Base-by-base conservation (phyloP, 2,888 invertebrate species). In the Agriopis leucophaearia region DNA sequence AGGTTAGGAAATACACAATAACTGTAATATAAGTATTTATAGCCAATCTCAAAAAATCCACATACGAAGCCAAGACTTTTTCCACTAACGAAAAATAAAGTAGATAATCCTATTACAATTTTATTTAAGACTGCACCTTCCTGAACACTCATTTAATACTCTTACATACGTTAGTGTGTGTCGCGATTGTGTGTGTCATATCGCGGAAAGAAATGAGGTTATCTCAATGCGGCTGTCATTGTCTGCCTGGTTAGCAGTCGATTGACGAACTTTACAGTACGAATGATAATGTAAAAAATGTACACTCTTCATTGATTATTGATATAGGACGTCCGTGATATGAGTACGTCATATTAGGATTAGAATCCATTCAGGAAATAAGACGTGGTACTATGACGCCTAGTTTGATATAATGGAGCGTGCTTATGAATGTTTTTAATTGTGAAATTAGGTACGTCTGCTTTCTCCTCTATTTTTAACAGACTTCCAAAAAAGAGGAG, bases 191-290 rank as follows among this genome's bases (percentile, higher is more conserved):
- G 80, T 82, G 87, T 74, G 85, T 80, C 85, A 82, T 88, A 90
- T 90, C 88, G 81, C 82, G 83, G 87, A 94, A 94, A 94, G 92
- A 93, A 94, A 93, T 93, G 93, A 92, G 93, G 93, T 93, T 94
- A 94, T 94, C 93, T 92, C 85, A 84, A 88, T 87, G 88, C 88
- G 84, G 75, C 81, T 89, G 90, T 92, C 92, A 91, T 89, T 92
- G 91, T 90, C 85, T 90, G 86, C 78, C 77, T 83, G 40, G 86
- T 82, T 80, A 81, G 83, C 81, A 81, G 81, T 80, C 77, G 74
- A 79, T 81, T 80, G 79, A 82, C 73, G 73, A 60, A 56, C 51
- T 48, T 47, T 27, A 27, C 18, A 48, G 12, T 69, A 76, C 80
- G 81, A 72, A 64, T 54, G 27, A 74, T 60, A 75, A 36, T 64